Base-by-base conservation (phyloP, 1,140 invertebrate genomes). In the Eriosoma lanigerum region DNA sequence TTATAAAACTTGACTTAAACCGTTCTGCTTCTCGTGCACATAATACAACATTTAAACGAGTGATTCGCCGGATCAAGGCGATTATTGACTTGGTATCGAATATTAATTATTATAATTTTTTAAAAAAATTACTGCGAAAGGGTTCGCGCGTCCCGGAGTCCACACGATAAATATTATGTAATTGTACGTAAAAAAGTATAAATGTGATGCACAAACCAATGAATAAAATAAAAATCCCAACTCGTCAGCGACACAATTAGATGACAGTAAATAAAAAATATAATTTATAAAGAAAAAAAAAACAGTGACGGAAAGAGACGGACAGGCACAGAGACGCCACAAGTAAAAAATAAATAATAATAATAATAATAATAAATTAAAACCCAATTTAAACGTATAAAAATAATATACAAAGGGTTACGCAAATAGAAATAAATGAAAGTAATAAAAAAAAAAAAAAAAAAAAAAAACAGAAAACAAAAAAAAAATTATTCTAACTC, bases 191-290 rank as follows among this genome's bases (percentile, higher is more conserved):
- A 78, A 62, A 70, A 48, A 62, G 24, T 46, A 38, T 38, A 78
- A 78, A 44, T 68, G 38, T 68, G 48, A 78, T 78, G 75, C 75
- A 78, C 75, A 78, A 78, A 78, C 75, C 75, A 78, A 78, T 78
- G 50, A n/a, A 76, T 76, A 58, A 78, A 78, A 76, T 29, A 62
- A 44, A 78, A 78, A 62, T 78, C 56, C 75, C 75, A 62, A 78
- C 56, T 78, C 44, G 56, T 78, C 75, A 62, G 75, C 75, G 54
- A 78, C 73, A 76, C 73, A 76, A 58, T 76, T 44, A 60, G 73
- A 60, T 58, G 73, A 75, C 73, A 76, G 73, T 56, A 76, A 60
- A 58, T 38, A 38, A 21, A 66, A 21, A 21, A 66, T 44, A 66
- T 13, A 19, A 19, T 52, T 24, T 0, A 24, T 50, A 13, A 38